Percentiles rank a stretch among this genome's conserved stretches.
Evolutionary conservation across 2,888 invertebrate genomes (phyloP).

Genomic region (Luperina nickerlii): DNA sequence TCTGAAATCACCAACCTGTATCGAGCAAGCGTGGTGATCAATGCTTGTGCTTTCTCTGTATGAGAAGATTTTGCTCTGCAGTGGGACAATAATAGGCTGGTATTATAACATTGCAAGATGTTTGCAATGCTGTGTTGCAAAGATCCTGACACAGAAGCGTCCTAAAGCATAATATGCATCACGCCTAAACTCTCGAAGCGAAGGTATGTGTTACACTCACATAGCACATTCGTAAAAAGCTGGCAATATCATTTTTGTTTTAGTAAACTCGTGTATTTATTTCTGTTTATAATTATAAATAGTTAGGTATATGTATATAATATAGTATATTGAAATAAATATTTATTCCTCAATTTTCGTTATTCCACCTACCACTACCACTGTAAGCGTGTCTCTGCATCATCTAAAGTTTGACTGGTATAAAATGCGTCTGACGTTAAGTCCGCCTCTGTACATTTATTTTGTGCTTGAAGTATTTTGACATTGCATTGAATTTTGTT

Average conservation of each 20-base stretch:
- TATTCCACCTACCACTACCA: not conserved
- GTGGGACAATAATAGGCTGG: not conserved
- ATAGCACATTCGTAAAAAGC: not conserved
- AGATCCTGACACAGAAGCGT: not conserved
- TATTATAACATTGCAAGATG: not conserved
- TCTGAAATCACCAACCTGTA: too few species aligned
- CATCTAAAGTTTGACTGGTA: not conserved
- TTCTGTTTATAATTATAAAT: not conserved
- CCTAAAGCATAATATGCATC: not conserved
- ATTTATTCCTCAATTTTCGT: not conserved
- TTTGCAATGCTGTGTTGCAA: not conserved
- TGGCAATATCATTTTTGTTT: not conserved
- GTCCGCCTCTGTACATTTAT: not conserved
- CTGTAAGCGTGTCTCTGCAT: not conserved
- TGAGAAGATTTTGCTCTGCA: too few species aligned
- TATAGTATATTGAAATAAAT: not conserved
- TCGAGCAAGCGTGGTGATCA: not conserved
- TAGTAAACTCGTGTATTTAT: not conserved
- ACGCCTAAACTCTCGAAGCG: not conserved
- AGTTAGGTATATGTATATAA: too few species aligned
- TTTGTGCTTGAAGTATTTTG: not conserved
- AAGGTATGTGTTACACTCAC: too few species aligned
- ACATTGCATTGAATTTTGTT: not conserved
- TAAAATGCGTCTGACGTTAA: not conserved
- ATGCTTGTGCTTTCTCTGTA: not conserved